phyloP scores from a whole-genome alignment of 2,113 vertebrate genomes.

The Hippolais icterina region DNA sequence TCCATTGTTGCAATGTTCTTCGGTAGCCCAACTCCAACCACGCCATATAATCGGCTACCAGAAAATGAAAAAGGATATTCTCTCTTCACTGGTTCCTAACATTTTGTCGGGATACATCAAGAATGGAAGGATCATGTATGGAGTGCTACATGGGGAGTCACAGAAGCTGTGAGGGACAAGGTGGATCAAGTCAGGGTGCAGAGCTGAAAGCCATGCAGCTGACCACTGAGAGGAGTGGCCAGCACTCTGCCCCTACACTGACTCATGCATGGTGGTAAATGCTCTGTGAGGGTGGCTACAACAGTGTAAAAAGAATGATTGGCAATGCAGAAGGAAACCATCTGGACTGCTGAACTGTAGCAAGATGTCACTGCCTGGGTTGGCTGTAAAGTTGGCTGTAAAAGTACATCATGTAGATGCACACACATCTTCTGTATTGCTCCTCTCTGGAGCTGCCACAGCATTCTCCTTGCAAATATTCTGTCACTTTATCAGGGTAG shows the following conservation, averaged over 20 bases:
- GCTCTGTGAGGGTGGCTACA: background rate
- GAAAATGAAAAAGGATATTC: background rate
- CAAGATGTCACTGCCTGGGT: background rate
- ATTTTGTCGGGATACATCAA: background rate
- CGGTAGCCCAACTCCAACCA: background rate
- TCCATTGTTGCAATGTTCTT: accelerated
- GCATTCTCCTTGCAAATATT: background rate
- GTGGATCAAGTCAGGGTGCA: background rate
- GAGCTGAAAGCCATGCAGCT: background rate
- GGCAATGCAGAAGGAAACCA: background rate
- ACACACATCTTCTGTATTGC: background rate
- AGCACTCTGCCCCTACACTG: background rate
- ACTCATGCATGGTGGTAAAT: background rate
- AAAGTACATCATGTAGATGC: background rate
- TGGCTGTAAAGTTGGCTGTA: background rate
- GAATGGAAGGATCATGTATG: background rate
- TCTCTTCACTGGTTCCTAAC: background rate
- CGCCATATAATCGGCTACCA: background rate
- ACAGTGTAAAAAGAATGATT: background rate
- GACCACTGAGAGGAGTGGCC: background rate
- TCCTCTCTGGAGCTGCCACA: background rate
- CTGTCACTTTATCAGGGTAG: background rate
- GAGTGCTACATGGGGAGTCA: accelerated
- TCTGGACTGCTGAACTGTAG: background rate
- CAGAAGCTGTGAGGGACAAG: background rate